phyloP scores from a whole-genome alignment of 2,113 vertebrate genomes.

The Martes martes region DNA sequence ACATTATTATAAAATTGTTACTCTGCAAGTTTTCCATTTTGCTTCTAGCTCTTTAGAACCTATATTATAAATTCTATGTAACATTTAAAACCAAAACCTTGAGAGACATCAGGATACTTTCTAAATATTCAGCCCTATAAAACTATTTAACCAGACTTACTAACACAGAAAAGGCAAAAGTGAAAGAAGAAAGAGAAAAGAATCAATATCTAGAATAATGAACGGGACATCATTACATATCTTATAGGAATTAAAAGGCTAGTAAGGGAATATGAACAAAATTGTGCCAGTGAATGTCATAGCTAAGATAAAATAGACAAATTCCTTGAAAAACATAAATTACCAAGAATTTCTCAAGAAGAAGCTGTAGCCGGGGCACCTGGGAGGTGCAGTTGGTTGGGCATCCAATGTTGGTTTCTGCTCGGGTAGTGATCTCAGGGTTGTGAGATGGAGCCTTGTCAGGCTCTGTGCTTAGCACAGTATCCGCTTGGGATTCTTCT shows the following conservation, averaged over 20 bases:
- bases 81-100: not conserved
- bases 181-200: not conserved
- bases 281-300: not conserved
- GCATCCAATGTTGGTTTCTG: not conserved
- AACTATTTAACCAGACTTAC: not conserved
- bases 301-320: not conserved
- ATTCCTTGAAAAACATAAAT: not conserved
- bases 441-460: not conserved
- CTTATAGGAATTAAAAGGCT: not conserved
- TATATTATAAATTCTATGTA: not conserved
- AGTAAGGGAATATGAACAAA: not conserved
- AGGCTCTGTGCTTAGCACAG: not conserved
- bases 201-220: not conserved
- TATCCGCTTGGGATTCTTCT: not conserved
- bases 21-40: not conserved
- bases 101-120: not conserved
- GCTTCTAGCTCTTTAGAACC: not conserved
- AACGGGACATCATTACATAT: not conserved
- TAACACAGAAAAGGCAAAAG: not conserved
- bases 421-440: not conserved
- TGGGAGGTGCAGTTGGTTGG: not conserved
- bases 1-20: not conserved
- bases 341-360: not conserved
- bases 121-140: not conserved
- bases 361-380: not conserved